Evolutionary conservation across 2,888 invertebrate genomes (phyloP), one percentile per base, ranked within the genome.

Genomic region (Stenotaenia linearis): DNA sequence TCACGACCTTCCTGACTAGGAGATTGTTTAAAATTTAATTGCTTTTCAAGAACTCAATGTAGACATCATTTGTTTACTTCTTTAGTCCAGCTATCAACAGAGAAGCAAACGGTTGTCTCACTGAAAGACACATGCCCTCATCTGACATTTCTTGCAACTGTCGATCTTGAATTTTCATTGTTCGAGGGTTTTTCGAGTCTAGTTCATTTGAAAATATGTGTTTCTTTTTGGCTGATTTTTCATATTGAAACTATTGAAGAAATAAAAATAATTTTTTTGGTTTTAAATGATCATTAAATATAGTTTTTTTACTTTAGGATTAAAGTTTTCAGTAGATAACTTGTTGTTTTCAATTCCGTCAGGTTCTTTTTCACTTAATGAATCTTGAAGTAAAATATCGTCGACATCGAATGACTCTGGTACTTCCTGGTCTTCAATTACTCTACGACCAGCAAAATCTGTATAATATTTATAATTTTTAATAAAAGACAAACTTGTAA

Each of bases 101-200:
- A 0, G 96, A 95, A 0, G 98, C 98, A 91, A 94, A 97, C 0
- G 98, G 98, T 85, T 98, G 98, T 87, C 96, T 96, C 92, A 98
- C 92, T 83, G 95, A 96, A 15, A 98, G 87, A 85, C 97, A 98
- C 83, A 91, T 89, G 0, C 97, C 96, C 83, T 92, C 89, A 86
- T 96, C 96, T 74, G 90, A 90, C 91, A 96, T 93, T 88, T 93
- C 92, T 84, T 92, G 90, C 78, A 93, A 87, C 85, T 92, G 91
- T 69, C 90, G 89, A 85, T 96, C 95, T 85, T 96, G 95, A 75
- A 88, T 83, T 23, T 87, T 81, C 9, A 81, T 23, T 25, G 32
- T 77, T 12, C n/a, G 45, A n/a, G 23, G 3, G 10, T 77, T 45
- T 77, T n/a, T 10, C 9, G 0, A 1, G n/a, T 30, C 9, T 18